These are phyloP conservation scores for Eumacrocentrus americanus DNA, from an alignment of 2,888 invertebrate genomes.

Conservation along the genomic window DNA sequence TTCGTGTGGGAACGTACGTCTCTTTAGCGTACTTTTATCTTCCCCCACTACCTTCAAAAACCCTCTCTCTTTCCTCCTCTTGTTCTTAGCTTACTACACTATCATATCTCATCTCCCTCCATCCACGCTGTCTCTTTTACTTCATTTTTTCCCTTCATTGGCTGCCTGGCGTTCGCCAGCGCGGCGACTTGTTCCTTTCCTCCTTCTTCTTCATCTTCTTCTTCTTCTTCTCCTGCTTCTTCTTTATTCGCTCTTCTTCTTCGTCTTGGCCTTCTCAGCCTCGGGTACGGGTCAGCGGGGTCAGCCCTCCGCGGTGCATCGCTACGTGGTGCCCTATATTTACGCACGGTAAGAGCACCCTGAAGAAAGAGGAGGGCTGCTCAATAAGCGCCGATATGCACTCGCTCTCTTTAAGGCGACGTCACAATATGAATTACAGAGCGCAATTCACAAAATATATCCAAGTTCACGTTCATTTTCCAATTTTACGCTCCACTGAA, in stretches of 20 bases:
- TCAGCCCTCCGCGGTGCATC: slow-evolving; percentile 56
- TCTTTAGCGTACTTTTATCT: slow-evolving; percentile 53
- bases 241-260: slow-evolving; percentile 27
- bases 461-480: slow-evolving; percentile 1
- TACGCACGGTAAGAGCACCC: slow-evolving; percentile 58
- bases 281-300: slow-evolving; percentile 56
- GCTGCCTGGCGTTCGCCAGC: slow-evolving; percentile 36
- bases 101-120: slow-evolving; percentile 24
- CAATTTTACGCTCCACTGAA: slow-evolving; percentile 7
- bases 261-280: slow-evolving; percentile 37
- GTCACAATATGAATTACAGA: slow-evolving; percentile 38
- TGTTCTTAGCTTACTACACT: slow-evolving; percentile 26
- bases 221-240: slow-evolving; percentile 33
- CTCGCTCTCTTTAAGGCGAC: slow-evolving; percentile 44
- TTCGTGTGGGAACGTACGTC: slow-evolving; percentile 61
- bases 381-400: slow-evolving; percentile 47
- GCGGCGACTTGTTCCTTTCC: slow-evolving; percentile 40
- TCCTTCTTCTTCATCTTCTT: slow-evolving; percentile 31
- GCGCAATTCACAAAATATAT: neutral
- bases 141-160: slow-evolving; percentile 26
- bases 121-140: slow-evolving; percentile 36
- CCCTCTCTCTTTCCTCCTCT: slow-evolving; percentile 27
- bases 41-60: slow-evolving; percentile 29
- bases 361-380: slow-evolving; percentile 40
- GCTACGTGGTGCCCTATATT: slow-evolving; percentile 60